Evolutionary conservation across 1,140 invertebrate genomes (phyloP), one percentile per base, ranked within the genome.

Genomic region (Heterodera schachtii): DNA sequence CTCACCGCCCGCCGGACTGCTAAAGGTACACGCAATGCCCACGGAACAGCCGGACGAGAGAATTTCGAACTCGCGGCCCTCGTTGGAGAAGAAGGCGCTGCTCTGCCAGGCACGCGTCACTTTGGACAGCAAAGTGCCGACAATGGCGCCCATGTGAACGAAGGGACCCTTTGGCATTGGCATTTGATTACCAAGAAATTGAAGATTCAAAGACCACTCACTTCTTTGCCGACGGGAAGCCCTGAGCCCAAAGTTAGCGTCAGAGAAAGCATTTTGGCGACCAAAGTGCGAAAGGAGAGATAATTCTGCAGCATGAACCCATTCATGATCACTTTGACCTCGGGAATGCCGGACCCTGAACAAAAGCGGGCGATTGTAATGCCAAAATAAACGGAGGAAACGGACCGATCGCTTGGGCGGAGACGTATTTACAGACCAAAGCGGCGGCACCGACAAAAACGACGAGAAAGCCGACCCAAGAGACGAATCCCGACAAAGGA

Each of bases 271-370:
- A 97, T 93, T 92, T 99, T 99, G 21, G 97, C 95, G 47, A 99
- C 92, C 41, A 98, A 91, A 3, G 97, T 98, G 86, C 95, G 93
- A 87, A 97, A 96, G 60, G 96, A 98, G 76, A 98, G 92, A 91
- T 98, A 99, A 90, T 98, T 97, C 91, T 98, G 98, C 19, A 99
- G 91, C 16, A 96, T 94, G 2, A 98, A 96, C 13, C 97, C 97
- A 85, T 96, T 92, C 46, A 99, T 92, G 78, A 99, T 98, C 1
- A 97, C 98, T 92, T 98, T 98, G 95, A 98, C 98, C 92, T 99
- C 97, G 47, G 97, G 97, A 88, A 99, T 98, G 21, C 82, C 82
- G n/a, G 82, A 83, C 44, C 82, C 82, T 82, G 69, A 47, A 73
- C 46, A 31, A 31, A 31, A 76, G 43, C 16, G 11, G 19, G 6